Conservation (phyloP, 2,797 vertebrate genomes). For the Alectoris magna region DNA sequence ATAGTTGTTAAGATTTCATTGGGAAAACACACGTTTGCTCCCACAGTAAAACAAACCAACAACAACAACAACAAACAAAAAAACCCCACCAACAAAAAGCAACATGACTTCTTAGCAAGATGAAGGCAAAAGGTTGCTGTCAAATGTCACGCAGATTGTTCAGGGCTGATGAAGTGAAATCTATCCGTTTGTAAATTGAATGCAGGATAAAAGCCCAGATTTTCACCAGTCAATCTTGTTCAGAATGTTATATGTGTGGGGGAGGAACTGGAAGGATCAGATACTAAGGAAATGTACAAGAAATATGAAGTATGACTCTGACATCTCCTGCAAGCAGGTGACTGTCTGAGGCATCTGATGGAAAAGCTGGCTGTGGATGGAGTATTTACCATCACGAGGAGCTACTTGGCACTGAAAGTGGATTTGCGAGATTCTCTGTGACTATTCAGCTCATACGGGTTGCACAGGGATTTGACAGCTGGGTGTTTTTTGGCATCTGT, state of each 20-base stretch:
- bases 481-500: background rate
- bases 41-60: background rate
- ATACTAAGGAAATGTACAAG: background rate
- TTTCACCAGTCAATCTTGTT: background rate
- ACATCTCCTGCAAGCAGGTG: background rate
- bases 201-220: background rate
- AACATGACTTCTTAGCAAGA: background rate
- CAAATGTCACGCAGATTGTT: background rate
- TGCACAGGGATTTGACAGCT: background rate
- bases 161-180: background rate
- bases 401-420: background rate
- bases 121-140: background rate
- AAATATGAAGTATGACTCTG: background rate
- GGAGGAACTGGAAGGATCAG: background rate
- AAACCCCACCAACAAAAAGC: too few species aligned
- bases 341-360: background rate
- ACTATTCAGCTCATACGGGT: background rate
- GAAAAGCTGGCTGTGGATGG: background rate
- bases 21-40: background rate
- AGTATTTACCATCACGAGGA: background rate
- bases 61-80: background rate
- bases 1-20: conserved; percentile 10
- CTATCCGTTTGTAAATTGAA: background rate
- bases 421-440: background rate
- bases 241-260: background rate